Evolutionary conservation across 2,113 vertebrate species (phyloP), one percentile per base, ranked within the genome.

Genomic region (Ochotona curzoniae): DNA sequence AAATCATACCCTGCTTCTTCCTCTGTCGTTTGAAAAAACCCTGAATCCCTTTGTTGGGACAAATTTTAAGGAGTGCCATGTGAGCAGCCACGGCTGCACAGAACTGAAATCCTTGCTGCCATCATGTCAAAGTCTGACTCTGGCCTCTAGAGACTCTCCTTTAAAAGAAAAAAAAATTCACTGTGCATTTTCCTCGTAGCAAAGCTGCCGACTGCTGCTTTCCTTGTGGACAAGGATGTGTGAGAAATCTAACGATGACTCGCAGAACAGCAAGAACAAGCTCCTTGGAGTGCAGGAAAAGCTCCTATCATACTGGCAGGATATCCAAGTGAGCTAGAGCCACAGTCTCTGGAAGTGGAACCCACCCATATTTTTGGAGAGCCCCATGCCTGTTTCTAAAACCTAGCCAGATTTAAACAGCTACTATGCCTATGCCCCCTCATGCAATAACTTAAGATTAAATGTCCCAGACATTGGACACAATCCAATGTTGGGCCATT

Each of bases 391-490:
- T 57, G 14, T n/a, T 86, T 91, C 80, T 70, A 30, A 89, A 84
- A 30, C 23, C 49, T 10, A 64, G 71, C 44, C 92, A 87, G 82
- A 70, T 67, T 61, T 84, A 49, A 86, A 75, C 79, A 79, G 26
- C 79, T 82, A 81, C 8, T 54, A 7, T 3, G 21, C 49, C n/a
- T 74, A n/a, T 94, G 8, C 32, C 61, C 63, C 44, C 60, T 79
- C 54, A 7, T 18, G 13, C 28, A 69, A 51, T 91, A 89, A 91
- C 51, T 87, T 88, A 91, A 63, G 17, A 28, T 44, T 78, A 81
- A 94, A 91, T 81, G 78, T 71, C 7, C 13, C 57, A 87, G 69
- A 89, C 64, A 87, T 78, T 44, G 71, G 87, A 92, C 93, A 78
- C 51, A 75, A 84, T 82, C 74, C 89, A 20, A 61, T 61, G 18